phyloP scores from a whole-genome alignment of 2,797 vertebrate species.

The Catostomus latipinnis region DNA sequence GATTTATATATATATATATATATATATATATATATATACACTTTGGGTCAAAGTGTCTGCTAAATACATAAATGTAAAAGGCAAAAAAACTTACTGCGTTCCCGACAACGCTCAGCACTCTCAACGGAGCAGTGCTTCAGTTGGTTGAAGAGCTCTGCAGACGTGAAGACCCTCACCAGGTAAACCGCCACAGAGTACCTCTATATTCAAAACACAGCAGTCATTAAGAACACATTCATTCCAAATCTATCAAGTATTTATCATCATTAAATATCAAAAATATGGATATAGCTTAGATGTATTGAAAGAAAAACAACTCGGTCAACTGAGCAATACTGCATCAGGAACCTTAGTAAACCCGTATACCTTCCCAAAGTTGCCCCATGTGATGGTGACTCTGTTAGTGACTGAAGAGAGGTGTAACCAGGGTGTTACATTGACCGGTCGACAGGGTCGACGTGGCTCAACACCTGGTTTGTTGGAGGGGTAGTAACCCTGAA shows the following conservation, averaged over 20 bases:
- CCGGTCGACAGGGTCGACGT: constrained; percentile 94
- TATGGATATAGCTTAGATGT: neutral
- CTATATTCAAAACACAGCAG: constrained; percentile 67
- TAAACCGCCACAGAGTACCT: constrained; percentile 96
- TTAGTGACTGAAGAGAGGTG: constrained; percentile 94
- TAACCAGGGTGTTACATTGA: constrained; percentile 98
- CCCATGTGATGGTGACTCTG: constrained; percentile 95
- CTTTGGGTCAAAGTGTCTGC: too few relatives aligned
- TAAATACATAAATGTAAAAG: too few relatives aligned
- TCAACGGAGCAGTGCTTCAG: constrained; percentile 94
- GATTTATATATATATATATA: too few relatives aligned
- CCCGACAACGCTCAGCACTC: constrained; percentile 93
- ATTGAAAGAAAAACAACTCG: neutral
- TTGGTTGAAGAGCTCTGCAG: constrained; percentile 91
- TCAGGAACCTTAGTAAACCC: neutral
- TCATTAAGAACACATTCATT: constrained; percentile 27
- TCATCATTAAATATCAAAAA: neutral
- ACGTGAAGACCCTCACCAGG: constrained; percentile 92
- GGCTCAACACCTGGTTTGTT: constrained; percentile 98
- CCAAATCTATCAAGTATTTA: too few relatives aligned
- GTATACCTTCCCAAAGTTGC: constrained; percentile 96
- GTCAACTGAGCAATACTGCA: neutral
- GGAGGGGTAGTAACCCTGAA: constrained; percentile 96
- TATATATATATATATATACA: too few relatives aligned
- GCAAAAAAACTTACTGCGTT: constrained; percentile 85